These are phyloP conservation scores for Apis cerana DNA, from an alignment of 1,140 invertebrate genomes.

Conservation along the genomic window DNA sequence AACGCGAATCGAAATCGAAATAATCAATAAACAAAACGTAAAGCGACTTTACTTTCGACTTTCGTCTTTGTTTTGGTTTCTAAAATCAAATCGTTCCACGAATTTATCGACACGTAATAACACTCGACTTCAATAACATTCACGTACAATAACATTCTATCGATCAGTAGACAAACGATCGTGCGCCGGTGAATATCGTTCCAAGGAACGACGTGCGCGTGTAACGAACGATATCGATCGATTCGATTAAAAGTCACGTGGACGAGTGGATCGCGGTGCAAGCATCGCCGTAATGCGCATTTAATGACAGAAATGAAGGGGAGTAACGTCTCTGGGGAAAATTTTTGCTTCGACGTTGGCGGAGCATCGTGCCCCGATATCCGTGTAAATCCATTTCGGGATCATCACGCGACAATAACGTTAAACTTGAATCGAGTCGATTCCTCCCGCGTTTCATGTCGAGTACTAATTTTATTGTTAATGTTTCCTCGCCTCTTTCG, in stretches of 20 bases:
- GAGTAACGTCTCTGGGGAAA: constrained; percentile 23
- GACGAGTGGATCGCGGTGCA: constrained; percentile 47
- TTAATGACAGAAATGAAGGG: constrained; percentile 56
- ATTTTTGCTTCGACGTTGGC: constrained; percentile 39
- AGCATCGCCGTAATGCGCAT: constrained; percentile 51
- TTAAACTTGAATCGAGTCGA: constrained; percentile 7
- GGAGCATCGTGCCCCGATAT: constrained; percentile 19
- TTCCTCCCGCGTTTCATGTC: neutral
- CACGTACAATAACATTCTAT: neutral
- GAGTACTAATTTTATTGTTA: neutral
- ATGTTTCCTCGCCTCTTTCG: neutral
- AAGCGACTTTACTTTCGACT: too few relatives aligned
- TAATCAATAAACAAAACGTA: too few relatives aligned
- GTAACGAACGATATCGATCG: constrained; percentile 5
- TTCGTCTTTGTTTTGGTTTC: too few relatives aligned
- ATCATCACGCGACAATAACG: constrained; percentile 39
- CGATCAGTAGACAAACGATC: too few relatives aligned
- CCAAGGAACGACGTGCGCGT: neutral
- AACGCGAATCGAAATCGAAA: too few relatives aligned
- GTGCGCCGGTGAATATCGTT: neutral
- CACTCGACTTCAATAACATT: neutral
- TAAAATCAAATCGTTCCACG: too few relatives aligned
- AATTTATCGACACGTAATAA: too few relatives aligned
- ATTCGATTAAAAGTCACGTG: constrained; percentile 40
- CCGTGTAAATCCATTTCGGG: constrained; percentile 43